A percentile compares a stretch with the other conserved stretches of the same genome.
Conservation (phyloP, 2,113 vertebrate genomes). For the Mirounga angustirostris region DNA sequence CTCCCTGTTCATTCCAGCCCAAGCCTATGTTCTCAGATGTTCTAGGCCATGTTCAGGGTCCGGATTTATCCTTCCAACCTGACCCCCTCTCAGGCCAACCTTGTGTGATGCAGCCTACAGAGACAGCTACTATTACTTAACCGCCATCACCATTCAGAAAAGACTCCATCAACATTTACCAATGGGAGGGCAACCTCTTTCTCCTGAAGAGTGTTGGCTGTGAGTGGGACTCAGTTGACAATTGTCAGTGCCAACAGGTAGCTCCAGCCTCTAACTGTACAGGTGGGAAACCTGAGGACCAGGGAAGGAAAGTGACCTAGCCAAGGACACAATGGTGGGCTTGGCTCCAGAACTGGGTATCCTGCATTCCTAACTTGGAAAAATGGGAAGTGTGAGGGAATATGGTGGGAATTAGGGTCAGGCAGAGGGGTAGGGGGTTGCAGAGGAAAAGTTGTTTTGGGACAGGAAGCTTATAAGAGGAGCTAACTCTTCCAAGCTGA, state of each 20-base stretch:
- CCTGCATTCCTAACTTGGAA: neutral
- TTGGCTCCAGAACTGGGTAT: neutral
- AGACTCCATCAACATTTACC: neutral
- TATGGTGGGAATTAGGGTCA: neutral
- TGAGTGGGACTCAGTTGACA: neutral
- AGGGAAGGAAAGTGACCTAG: neutral
- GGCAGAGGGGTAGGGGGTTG: rapidly evolving
- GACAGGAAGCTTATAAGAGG: neutral
- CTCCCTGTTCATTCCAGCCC: neutral
- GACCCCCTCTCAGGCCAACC: neutral
- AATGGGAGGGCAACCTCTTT: neutral
- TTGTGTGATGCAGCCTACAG: neutral
- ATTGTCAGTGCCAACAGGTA: neutral
- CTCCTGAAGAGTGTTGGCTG: neutral
- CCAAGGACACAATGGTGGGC: neutral
- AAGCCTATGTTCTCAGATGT: neutral
- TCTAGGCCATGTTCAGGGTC: neutral
- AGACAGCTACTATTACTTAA: neutral
- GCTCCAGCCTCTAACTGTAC: neutral
- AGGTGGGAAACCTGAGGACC: neutral
- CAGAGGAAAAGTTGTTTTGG: neutral
- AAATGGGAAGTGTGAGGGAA: neutral
- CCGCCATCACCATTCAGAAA: neutral
- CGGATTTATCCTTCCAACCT: neutral
- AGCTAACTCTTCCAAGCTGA: neutral